phyloP scores from a whole-genome alignment of 2,888 invertebrate species.

The Salticus scenicus region DNA sequence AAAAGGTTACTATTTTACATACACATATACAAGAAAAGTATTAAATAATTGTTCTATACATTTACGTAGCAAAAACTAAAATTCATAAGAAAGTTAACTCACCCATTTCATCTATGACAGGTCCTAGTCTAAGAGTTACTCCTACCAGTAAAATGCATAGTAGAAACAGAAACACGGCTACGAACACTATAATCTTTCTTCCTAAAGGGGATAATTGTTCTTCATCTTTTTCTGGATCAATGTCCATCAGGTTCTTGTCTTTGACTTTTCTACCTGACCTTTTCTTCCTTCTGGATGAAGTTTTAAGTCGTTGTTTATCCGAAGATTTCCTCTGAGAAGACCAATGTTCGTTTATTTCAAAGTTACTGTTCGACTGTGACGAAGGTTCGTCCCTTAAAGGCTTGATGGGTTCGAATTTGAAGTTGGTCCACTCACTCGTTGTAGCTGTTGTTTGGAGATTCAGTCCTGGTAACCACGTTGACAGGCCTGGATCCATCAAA shows the following conservation, averaged over 20 bases:
- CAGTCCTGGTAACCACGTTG: slow-evolving; percentile 47
- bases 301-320: slow-evolving; percentile 49
- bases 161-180: slow-evolving; percentile 57
- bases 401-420: slow-evolving; percentile 19
- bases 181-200: slow-evolving; percentile 55
- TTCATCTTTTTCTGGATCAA: slow-evolving; percentile 35
- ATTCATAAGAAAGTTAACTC: slow-evolving; percentile 11
- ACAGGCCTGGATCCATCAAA: slow-evolving; percentile 35
- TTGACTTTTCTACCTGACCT: slow-evolving; percentile 21
- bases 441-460: slow-evolving; percentile 24
- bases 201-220: slow-evolving; percentile 61
- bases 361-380: slow-evolving; percentile 58
- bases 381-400: slow-evolving; percentile 44
- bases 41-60: too few relatives aligned
- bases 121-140: slow-evolving; percentile 58
- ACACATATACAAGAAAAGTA: too few relatives aligned
- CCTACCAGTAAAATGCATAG: slow-evolving; percentile 62
- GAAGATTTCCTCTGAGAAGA: slow-evolving; percentile 32
- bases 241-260: slow-evolving; percentile 11
- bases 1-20: too few relatives aligned
- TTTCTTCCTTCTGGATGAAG: slow-evolving; percentile 34
- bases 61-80: too few relatives aligned
- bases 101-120: slow-evolving; percentile 70
- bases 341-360: slow-evolving; percentile 23
- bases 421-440: slow-evolving; percentile 50